Evolutionary conservation across 1,140 invertebrate species (phyloP), one percentile per base, ranked within the genome.

Genomic region (Tigriopus japonicus): DNA sequence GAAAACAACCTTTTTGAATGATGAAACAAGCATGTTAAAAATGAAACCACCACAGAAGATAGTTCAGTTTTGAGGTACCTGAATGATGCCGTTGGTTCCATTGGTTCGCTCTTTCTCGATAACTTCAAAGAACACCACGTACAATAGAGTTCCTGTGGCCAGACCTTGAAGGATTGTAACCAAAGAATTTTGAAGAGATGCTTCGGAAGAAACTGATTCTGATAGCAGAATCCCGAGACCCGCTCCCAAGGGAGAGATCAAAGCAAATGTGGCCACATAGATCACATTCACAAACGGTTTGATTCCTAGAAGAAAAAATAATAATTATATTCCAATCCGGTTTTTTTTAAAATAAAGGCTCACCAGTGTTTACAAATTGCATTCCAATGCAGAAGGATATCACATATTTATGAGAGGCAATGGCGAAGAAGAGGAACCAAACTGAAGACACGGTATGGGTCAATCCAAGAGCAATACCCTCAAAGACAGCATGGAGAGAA

Each of bases 71-170:
- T n/a, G n/a, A n/a, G n/a, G n/a, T n/a, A 62, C 42, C 66, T 86
- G 83, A 1, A 81, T 67, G 19, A 87, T 71, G 3, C 85, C 85
- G 45, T 74, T 75, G 59, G 79, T 78, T 10, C 74, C 71, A 66
- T 80, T 75, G 45, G 78, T 76, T 56, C 83, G 76, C 67, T 87
- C 84, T 42, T 75, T 73, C 42, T 84, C 84, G 53, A 90, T 75
- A 23, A 92, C 85, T 72, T 91, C 87, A 69, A 91, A 90, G 77
- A 91, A 91, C 1, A 89, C 85, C 41, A 92, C 86, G 68, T 90
- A 91, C 0, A 91, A 76, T 10, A 92, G 75, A 0, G 87, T 91
- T 15, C 87, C 87, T 45, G 84, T 84, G 0, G 87, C 86, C 71
- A 90, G 78, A 10, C 85, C 86, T 67, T 90, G 85, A 0, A 89